Conservation (phyloP, 2,888 invertebrate species). For the Eulithis testata region DNA sequence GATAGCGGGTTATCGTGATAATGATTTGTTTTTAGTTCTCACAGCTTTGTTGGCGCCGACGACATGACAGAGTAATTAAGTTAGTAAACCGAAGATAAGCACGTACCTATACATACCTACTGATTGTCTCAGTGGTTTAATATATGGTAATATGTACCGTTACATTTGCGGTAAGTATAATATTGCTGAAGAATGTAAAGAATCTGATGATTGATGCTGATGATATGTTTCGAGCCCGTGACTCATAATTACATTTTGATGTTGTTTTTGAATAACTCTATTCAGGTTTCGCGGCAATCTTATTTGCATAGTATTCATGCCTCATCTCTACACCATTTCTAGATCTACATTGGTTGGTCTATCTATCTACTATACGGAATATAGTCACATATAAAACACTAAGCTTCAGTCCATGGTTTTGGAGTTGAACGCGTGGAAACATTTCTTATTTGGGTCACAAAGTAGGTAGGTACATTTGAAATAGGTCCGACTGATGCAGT, state of each 20-base stretch:
- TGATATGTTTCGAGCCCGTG: conserved; percentile 32
- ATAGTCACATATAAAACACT: no score
- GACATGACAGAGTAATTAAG: conserved; percentile 48
- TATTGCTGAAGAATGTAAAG: conserved; percentile 27
- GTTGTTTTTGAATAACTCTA: conserved; percentile 41
- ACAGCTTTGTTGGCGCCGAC: conserved; percentile 56
- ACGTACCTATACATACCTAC: conserved; percentile 20
- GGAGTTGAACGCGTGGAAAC: no score
- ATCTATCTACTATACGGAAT: no score
- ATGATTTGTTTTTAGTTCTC: conserved; percentile 66
- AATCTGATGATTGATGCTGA: conserved; percentile 38
- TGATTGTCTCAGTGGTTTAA: conserved; percentile 32
- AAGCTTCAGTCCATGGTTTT: no score
- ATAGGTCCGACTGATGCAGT: no score
- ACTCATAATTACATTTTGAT: conserved; percentile 38
- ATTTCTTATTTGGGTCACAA: no score
- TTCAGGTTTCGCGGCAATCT: conserved; percentile 26
- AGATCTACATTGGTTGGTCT: not conserved
- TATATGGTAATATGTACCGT: conserved; percentile 18
- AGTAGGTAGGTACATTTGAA: no score
- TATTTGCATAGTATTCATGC: conserved; percentile 21
- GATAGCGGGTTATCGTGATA: conserved; percentile 66
- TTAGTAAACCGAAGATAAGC: conserved; percentile 48
- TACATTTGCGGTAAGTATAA: conserved; percentile 23
- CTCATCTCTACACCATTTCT: not conserved